Conservation (phyloP, 2,113 vertebrate species). For the Bungarus multicinctus region DNA sequence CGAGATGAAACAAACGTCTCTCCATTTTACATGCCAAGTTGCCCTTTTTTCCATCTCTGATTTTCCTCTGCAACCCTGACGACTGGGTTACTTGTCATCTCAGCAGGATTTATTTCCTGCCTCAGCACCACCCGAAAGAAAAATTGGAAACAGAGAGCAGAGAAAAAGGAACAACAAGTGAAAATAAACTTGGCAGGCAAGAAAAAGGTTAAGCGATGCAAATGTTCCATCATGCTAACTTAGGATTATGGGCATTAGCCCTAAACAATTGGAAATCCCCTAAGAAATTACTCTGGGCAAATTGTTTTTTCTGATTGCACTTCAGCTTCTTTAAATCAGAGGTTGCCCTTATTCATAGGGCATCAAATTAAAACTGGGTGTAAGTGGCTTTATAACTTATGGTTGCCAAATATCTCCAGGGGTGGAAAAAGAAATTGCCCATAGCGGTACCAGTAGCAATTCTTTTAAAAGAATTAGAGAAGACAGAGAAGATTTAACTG, state of each 20-base stretch:
- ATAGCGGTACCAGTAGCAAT: background rate
- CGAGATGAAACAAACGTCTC: background rate
- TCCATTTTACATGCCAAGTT: background rate
- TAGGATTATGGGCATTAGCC: background rate
- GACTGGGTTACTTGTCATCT: background rate
- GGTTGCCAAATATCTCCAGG: background rate
- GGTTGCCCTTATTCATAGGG: background rate
- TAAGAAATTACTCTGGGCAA: background rate
- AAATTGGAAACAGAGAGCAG: background rate
- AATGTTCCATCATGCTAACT: background rate
- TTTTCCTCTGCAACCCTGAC: background rate
- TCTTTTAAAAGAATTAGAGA: background rate
- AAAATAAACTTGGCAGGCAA: background rate
- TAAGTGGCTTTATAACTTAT: background rate
- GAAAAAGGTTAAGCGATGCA: background rate
- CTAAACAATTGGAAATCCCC: background rate
- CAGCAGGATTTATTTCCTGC: background rate
- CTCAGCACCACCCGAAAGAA: background rate
- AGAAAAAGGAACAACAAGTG: background rate
- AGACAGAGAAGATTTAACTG: background rate
- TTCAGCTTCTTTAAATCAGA: background rate
- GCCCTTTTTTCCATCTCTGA: background rate
- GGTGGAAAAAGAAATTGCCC: background rate
- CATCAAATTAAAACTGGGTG: background rate
- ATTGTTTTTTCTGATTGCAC: background rate